Evolutionary conservation across 2,797 vertebrate genomes (phyloP).

Genomic region (Holocentrus rufus): DNA sequence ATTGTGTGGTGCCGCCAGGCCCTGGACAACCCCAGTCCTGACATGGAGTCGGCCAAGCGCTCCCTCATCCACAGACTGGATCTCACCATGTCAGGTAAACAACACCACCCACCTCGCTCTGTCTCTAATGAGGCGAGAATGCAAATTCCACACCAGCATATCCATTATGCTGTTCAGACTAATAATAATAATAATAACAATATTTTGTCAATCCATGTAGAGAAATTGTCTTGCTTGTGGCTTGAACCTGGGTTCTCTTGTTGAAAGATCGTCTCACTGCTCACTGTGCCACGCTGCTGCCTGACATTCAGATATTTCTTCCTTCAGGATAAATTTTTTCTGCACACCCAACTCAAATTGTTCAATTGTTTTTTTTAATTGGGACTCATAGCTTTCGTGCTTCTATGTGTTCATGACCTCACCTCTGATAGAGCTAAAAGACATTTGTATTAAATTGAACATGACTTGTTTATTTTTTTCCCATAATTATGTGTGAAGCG

Average conservation of each 20-base stretch:
- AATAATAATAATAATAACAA: too few relatives aligned
- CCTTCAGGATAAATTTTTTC: neutral
- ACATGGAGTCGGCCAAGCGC: slow-evolving; percentile 97
- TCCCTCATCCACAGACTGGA: slow-evolving; percentile 97
- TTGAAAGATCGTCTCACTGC: neutral
- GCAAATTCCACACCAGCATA: neutral
- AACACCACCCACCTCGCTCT: neutral
- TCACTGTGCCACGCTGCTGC: too few relatives aligned
- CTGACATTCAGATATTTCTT: neutral
- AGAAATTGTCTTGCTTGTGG: too few relatives aligned
- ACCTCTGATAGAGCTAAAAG: neutral
- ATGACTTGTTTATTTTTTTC: neutral
- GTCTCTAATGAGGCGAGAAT: neutral
- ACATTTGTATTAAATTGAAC: neutral
- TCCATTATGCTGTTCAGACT: neutral
- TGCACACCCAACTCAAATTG: neutral
- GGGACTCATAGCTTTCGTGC: neutral
- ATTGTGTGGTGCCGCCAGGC: slow-evolving; percentile 97
- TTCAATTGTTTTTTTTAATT: neutral
- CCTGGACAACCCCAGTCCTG: slow-evolving; percentile 95
- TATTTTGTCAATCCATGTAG: too few relatives aligned
- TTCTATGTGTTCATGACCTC: neutral
- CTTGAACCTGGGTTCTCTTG: neutral
- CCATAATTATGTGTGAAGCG: neutral
- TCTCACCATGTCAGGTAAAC: slow-evolving; percentile 94